Evolutionary conservation across 2,888 invertebrate species (phyloP), one percentile per base, ranked within the genome.

Genomic region (Halictus quadricinctus): DNA sequence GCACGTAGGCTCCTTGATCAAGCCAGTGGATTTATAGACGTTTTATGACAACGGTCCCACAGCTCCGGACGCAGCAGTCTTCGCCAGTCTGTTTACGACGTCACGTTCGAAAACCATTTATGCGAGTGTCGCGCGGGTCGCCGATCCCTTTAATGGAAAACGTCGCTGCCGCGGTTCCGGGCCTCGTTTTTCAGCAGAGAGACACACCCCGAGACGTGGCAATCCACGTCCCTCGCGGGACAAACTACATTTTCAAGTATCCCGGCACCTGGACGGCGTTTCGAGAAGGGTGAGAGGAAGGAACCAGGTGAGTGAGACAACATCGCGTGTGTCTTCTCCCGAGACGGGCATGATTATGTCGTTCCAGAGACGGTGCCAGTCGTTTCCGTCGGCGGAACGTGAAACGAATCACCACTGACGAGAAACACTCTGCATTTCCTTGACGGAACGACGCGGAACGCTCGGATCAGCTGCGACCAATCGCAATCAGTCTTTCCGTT

Each of bases 71-170:
- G n/a, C 41, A 43, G 18, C n/a, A 41, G 29, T 36, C 41, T 21
- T 69, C 69, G 1, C 54, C 54, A 25, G 50, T 69, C 76, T 69
- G 69, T 77, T 70, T 77, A 77, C 69, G 77, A 77, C 70, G 60
- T 77, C 78, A 72, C 84, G 74, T 83, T 78, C 43, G 50, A 7
- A 43, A 50, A 21, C n/a, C 78, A 69, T 81, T 78, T 72, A 66
- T 58, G 58, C 72, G 43, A 18, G 54, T 48, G 76, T 76, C 54
- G 77, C n/a, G 41, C 69, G 50, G 69, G 69, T 77, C 69, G 69
- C 50, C 69, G 69, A 69, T 50, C 50, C 69, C 48, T 72, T 81
- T 85, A 81, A 81, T 81, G 78, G 79, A 79, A 81, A 81, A 76
- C 54, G 69, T 76, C 78, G 76, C 46, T 50, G 41, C n/a, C 83